Conservation (phyloP, 2,888 invertebrate species). For the Caenorhabditis plicata region DNA sequence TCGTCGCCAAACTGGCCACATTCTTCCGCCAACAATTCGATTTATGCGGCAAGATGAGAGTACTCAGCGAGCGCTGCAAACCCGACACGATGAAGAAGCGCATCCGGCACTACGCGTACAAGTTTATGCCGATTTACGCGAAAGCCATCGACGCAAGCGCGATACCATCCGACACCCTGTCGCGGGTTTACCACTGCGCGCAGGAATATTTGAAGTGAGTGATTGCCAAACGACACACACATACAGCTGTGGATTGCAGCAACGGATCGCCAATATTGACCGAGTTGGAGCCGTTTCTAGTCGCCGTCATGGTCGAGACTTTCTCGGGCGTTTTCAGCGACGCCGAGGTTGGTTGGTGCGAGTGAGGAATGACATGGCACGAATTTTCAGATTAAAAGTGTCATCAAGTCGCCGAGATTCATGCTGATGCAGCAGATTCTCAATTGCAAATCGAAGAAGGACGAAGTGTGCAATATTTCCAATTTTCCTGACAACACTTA, state of each 20-base stretch:
- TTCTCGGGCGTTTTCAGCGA: not conserved
- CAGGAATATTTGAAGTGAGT: constrained; percentile 1
- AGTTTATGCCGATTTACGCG: constrained; percentile 12
- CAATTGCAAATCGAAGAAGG: too few species aligned
- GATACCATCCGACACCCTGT: not conserved
- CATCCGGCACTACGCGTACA: too few species aligned
- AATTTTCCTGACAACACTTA: too few species aligned
- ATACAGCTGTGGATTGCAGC: not conserved
- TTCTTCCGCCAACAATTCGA: too few species aligned
- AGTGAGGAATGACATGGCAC: too few species aligned
- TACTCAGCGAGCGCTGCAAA: too few species aligned
- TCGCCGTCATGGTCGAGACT: not conserved
- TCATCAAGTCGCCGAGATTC: not conserved
- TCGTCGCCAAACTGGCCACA: too few species aligned
- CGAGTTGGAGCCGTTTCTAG: constrained; percentile 1
- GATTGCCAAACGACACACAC: not conserved
- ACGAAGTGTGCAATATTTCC: too few species aligned
- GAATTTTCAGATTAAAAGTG: constrained; percentile 5
- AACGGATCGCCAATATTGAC: not conserved
- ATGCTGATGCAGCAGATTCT: too few species aligned
- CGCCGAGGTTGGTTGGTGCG: not conserved
- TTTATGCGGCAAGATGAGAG: too few species aligned
- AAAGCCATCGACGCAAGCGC: not conserved
- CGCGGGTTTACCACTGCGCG: constrained; percentile 3
- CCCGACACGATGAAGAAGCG: too few species aligned